phyloP scores from a whole-genome alignment of 2,797 vertebrate species.

The Paguma larvata region DNA sequence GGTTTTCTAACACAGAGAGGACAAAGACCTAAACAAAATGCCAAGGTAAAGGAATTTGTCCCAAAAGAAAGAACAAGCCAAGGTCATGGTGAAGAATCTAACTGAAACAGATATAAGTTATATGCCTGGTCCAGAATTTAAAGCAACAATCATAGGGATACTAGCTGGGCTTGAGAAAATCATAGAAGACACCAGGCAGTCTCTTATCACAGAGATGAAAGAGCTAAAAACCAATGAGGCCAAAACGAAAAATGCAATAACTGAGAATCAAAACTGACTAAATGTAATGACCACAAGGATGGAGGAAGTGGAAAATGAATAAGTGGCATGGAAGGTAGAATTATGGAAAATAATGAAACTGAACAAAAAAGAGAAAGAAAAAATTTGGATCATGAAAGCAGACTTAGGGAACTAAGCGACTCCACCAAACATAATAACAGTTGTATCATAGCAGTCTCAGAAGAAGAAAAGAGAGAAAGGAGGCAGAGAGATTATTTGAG shows the following conservation, averaged over 20 bases:
- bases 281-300: neutral
- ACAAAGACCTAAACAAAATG: neutral
- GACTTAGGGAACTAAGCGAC: neutral
- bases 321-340: neutral
- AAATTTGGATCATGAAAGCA: neutral
- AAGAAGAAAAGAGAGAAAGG: neutral
- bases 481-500: neutral
- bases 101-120: neutral
- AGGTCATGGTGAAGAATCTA: neutral
- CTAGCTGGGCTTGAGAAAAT: neutral
- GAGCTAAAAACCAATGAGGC: neutral
- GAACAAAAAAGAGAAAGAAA: neutral
- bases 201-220: neutral
- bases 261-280: neutral
- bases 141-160: neutral
- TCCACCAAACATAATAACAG: neutral
- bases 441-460: neutral
- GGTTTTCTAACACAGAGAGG: neutral
- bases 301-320: neutral
- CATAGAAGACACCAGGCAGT: neutral
- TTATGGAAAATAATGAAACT: neutral
- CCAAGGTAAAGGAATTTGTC: neutral
- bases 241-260: neutral
- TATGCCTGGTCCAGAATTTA: neutral
- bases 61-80: neutral